Percentiles rank a stretch among this genome's conserved stretches.
Conservation (phyloP, 2,113 vertebrate species). For the Pseudorhombus dupliciocellatus region DNA sequence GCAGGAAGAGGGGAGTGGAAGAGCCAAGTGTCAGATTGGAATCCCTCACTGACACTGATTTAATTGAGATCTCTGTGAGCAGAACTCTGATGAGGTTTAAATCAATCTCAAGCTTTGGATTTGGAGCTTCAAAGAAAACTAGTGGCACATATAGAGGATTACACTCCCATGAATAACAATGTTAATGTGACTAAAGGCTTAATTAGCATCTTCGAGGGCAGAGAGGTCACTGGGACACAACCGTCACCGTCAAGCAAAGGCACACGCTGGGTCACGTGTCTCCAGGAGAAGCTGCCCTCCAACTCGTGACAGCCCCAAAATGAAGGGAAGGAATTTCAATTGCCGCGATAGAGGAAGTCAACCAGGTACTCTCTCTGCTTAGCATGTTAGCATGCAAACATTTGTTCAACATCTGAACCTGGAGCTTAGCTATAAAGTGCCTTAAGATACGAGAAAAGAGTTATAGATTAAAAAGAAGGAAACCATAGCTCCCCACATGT, state of each 20-base stretch:
- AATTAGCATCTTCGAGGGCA: conserved; percentile 13
- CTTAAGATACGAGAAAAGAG: no score
- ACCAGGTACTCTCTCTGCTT: no score
- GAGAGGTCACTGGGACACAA: conserved; percentile 9
- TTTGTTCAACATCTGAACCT: no score
- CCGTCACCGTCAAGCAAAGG: conserved; percentile 6
- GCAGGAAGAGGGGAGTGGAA: background rate
- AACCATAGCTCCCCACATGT: no score
- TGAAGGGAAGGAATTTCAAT: background rate
- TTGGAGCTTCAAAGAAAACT: conserved; percentile 21
- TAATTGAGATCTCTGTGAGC: conserved; percentile 46
- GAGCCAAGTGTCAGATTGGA: conserved; percentile 31
- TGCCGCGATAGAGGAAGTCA: no score
- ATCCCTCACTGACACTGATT: conserved; percentile 53
- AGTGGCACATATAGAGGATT: conserved; percentile 19
- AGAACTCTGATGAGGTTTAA: conserved; percentile 38
- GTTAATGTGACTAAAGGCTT: conserved; percentile 9
- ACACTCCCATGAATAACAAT: conserved; percentile 7
- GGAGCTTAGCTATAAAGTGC: no score
- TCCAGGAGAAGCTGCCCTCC: background rate
- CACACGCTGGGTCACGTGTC: background rate
- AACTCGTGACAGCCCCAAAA: background rate
- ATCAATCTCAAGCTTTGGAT: conserved; percentile 28
- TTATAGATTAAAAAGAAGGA: no score
- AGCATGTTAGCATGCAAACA: no score